phyloP scores from a whole-genome alignment of 2,797 vertebrate genomes.

The Darevskia nairensis region DNA sequence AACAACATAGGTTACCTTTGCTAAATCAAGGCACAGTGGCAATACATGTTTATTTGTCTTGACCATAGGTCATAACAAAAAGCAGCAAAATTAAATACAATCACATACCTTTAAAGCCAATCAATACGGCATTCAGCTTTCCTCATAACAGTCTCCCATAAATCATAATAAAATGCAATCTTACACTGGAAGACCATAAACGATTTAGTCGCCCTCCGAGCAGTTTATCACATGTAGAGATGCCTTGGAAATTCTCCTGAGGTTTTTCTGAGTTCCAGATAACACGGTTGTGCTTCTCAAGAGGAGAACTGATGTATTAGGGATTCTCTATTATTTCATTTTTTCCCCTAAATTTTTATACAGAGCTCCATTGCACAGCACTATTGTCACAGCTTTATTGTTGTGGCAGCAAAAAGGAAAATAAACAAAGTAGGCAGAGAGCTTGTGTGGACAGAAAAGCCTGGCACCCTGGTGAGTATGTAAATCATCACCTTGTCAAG shows the following conservation, averaged over 20 bases:
- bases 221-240: neutral
- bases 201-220: neutral
- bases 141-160: neutral
- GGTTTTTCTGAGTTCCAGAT: neutral
- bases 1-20: slow-evolving; percentile 52
- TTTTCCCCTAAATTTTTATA: neutral
- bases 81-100: neutral
- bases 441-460: too few relatives aligned
- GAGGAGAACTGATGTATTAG: neutral
- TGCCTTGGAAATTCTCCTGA: neutral
- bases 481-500: too few relatives aligned
- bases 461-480: too few relatives aligned
- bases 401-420: too few relatives aligned
- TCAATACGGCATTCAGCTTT: neutral
- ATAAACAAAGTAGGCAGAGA: too few relatives aligned
- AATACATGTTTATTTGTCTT: neutral
- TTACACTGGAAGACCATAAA: neutral
- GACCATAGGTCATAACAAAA: neutral
- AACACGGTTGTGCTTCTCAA: too few relatives aligned
- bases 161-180: neutral
- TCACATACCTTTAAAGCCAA: neutral
- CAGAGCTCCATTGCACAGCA: neutral
- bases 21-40: slow-evolving; percentile 60
- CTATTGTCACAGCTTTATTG: too few relatives aligned
- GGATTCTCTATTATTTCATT: neutral